A percentile compares a stretch with the other conserved stretches of the same genome.
Evolutionary conservation across 2,797 vertebrate genomes (phyloP).

Genomic region (Halcyon chelicuti): DNA sequence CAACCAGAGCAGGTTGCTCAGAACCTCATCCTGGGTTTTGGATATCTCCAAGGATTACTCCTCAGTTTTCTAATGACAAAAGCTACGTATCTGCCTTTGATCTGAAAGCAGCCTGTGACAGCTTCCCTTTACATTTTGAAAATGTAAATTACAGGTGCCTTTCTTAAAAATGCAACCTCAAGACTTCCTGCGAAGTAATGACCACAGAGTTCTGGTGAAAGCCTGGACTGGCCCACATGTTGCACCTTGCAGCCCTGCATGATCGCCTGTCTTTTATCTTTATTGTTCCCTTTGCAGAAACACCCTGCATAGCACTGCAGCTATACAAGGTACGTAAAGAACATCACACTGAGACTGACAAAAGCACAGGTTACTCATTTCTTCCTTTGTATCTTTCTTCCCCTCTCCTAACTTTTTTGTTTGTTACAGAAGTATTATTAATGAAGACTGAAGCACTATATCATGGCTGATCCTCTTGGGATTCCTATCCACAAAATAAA

Average conservation of each 20-base stretch:
- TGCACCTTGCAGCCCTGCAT: not conserved
- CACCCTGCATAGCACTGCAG: not conserved
- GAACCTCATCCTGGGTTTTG: not conserved
- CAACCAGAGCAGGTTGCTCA: not conserved
- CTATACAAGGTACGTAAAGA: not conserved
- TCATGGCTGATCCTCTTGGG: not conserved
- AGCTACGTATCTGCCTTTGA: not conserved
- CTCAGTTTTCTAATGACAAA: not conserved
- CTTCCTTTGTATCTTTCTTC: not conserved
- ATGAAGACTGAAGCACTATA: not conserved
- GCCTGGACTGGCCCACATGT: rapidly evolving
- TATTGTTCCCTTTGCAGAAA: not conserved
- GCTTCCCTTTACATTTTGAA: not conserved
- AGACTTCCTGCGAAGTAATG: not conserved
- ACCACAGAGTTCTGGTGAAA: not conserved
- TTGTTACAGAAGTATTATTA: not conserved
- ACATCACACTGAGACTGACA: not conserved
- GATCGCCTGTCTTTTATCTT: not conserved
- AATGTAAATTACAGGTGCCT: not conserved
- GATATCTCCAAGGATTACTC: not conserved
- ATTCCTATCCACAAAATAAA: not conserved
- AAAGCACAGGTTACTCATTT: not conserved
- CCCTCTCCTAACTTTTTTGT: not conserved
- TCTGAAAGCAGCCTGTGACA: not conserved
- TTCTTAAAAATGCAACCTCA: not conserved